These are phyloP conservation scores for Crenichthys baileyi DNA, from an alignment of 2,797 vertebrate genomes.

Conservation along the genomic window DNA sequence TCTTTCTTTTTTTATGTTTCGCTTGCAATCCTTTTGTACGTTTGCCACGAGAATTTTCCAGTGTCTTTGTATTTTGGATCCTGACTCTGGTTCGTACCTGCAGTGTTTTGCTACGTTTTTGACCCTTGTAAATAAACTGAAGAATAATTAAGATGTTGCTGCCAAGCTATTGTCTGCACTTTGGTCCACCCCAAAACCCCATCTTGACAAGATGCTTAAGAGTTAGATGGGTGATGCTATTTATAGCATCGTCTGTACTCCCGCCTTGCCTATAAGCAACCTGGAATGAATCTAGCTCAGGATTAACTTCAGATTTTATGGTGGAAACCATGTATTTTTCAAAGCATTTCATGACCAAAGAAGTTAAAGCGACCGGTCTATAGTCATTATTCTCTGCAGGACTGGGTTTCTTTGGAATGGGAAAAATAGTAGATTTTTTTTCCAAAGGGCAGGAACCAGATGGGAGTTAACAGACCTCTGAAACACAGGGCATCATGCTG, in stretches of 20 bases:
- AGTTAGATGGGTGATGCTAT: neutral
- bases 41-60: no score
- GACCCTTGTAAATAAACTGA: no score
- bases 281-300: neutral
- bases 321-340: neutral
- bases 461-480: neutral
- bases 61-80: no score
- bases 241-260: neutral
- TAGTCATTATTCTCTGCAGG: neutral
- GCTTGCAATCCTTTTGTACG: no score
- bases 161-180: no score
- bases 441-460: neutral
- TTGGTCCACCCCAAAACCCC: no score
- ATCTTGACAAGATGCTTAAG: no score
- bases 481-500: neutral
- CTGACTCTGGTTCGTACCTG: no score
- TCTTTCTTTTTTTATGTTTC: no score
- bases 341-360: neutral
- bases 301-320: neutral
- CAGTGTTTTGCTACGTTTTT: no score
- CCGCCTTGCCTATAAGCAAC: neutral
- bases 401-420: neutral
- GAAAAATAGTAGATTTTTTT: neutral
- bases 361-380: neutral
- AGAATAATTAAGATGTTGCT: no score